These are phyloP conservation scores for Varanus salvator DNA, from an alignment of 2,113 vertebrate genomes.

Conservation along the genomic window DNA sequence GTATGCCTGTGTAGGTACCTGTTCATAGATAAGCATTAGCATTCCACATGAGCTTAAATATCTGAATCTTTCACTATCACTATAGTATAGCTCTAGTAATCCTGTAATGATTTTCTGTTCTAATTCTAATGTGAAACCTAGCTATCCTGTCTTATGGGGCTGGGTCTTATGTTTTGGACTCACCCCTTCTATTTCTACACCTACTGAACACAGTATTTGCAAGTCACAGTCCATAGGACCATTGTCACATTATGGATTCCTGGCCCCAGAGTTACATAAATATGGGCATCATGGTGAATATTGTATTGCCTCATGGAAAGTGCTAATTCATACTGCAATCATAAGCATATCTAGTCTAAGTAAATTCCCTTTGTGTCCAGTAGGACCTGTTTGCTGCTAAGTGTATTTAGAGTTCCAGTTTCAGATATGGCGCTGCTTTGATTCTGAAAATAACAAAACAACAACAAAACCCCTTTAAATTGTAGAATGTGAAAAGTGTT, in stretches of 20 bases:
- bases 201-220: not conserved
- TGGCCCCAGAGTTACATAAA: not conserved
- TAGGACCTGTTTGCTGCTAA: not conserved
- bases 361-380: not conserved
- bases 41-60: not conserved
- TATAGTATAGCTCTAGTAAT: not conserved
- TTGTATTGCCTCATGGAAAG: too few relatives aligned
- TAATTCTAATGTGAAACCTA: not conserved
- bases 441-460: constrained; percentile 22
- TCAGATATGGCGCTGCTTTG: constrained; percentile 2
- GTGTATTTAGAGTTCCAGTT: not conserved
- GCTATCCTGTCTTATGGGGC: not conserved
- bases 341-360: not conserved
- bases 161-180: not conserved
- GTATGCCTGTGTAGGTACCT: not conserved
- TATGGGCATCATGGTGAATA: not conserved
- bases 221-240: not conserved
- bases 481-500: constrained; percentile 70
- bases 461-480: constrained; percentile 48
- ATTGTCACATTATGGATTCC: not conserved
- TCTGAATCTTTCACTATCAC: not conserved
- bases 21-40: not conserved
- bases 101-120: not conserved
- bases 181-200: too few relatives aligned
- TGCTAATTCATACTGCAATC: not conserved